These are phyloP conservation scores for Phoxinus phoxinus DNA, from an alignment of 2,113 vertebrate species.

Conservation along the genomic window DNA sequence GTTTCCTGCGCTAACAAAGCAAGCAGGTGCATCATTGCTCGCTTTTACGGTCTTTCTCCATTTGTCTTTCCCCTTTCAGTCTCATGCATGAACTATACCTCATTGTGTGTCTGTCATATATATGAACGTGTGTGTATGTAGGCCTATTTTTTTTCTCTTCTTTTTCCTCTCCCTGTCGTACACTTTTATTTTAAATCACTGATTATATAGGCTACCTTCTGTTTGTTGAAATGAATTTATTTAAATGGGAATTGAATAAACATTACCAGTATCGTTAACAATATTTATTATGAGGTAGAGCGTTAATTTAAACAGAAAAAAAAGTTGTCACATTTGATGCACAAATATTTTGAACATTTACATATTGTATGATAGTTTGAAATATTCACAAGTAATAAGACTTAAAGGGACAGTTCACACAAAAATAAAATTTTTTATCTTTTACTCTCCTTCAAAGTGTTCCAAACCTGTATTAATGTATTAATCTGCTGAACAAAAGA, in stretches of 20 bases:
- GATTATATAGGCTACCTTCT: not conserved
- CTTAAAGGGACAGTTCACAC: not conserved
- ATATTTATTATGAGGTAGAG: slow-evolving; percentile 44
- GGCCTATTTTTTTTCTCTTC: too few species aligned
- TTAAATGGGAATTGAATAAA: not conserved
- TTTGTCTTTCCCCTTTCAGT: not conserved
- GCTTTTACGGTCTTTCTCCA: slow-evolving; percentile 1
- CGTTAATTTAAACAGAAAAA: slow-evolving; percentile 28
- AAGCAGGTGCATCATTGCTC: slow-evolving; percentile 69
- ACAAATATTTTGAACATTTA: slow-evolving; percentile 5
- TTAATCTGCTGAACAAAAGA: too few species aligned
- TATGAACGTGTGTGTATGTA: too few species aligned
- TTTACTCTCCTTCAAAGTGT: too few species aligned
- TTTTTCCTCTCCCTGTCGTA: too few species aligned
- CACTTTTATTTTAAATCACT: not conserved
- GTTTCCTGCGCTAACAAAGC: slow-evolving; percentile 72
- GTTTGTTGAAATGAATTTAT: not conserved
- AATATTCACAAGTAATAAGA: slow-evolving; percentile 47
- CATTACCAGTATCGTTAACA: not conserved
- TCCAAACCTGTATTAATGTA: too few species aligned
- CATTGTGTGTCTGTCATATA: too few species aligned
- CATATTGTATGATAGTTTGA: not conserved
- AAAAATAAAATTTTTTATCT: too few species aligned
- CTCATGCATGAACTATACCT: not conserved
- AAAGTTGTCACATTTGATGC: slow-evolving; percentile 11